Evolutionary conservation across 2,888 invertebrate genomes (phyloP).

Genomic region (Drosophila austrosaltans): DNA sequence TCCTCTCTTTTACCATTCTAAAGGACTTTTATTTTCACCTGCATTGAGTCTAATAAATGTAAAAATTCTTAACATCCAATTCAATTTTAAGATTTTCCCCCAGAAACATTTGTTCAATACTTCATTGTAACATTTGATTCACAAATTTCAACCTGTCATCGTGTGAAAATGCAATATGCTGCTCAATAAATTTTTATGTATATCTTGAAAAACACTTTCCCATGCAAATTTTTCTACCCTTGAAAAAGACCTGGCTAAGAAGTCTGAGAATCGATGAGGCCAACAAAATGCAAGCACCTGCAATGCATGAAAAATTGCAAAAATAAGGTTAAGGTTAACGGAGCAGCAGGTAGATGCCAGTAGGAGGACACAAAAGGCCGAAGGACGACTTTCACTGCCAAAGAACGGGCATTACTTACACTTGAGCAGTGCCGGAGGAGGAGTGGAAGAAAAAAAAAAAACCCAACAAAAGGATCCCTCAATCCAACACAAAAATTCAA

Average conservation of each 20-base stretch:
- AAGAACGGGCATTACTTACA: conserved; percentile 58
- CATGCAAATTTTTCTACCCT: conserved; percentile 64
- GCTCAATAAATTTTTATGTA: conserved; percentile 19
- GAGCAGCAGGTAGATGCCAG: conserved; percentile 26
- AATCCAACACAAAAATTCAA: conserved; percentile 1
- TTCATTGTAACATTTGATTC: background rate
- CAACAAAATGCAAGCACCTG: conserved; percentile 60
- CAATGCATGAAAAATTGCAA: conserved; percentile 42
- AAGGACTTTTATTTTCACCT: too few relatives aligned
- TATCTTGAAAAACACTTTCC: conserved; percentile 67
- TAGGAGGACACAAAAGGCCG: background rate
- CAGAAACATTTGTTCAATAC: background rate
- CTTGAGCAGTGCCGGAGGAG: conserved; percentile 39
- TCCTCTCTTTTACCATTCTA: too few relatives aligned
- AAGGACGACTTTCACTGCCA: conserved; percentile 63
- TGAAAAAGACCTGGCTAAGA: conserved; percentile 43
- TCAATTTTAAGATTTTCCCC: background rate
- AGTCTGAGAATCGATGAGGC: conserved; percentile 56
- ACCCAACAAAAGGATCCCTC: conserved; percentile 35
- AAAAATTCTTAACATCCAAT: too few relatives aligned
- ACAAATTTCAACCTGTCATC: conserved; percentile 36
- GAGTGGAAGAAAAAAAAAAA: background rate
- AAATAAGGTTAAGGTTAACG: conserved; percentile 15
- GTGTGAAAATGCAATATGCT: conserved; percentile 50
- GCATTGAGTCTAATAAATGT: too few relatives aligned